Base-by-base conservation (phyloP, 1,140 invertebrate genomes). In the Hylaeus anthracinus region DNA sequence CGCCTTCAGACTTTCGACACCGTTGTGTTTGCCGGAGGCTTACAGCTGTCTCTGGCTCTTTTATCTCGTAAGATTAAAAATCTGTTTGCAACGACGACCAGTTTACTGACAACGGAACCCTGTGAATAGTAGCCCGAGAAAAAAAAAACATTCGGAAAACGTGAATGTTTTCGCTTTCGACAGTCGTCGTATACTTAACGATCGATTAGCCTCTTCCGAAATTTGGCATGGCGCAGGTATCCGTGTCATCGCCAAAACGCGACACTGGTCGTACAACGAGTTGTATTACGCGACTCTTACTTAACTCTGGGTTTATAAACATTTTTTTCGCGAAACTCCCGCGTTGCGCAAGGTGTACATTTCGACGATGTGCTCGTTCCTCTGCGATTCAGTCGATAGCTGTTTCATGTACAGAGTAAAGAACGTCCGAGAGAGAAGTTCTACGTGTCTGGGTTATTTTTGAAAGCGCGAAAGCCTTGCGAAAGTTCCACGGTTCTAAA, bases 1-100 rank as follows among this genome's bases (percentile, higher is more conserved):
- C 48, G 51, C n/a, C 37, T 66, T 69, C 64, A 37, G 43, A 37
- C 74, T 43, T 65, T 74, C 48, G 55, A 15, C 14, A 5, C 55
- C 14, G n/a, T 2, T 15, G 14, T 6, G 58, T 41, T 51, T n/a
- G 2, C 4, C 61, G 9, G 15, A 15, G 15, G 41, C 10, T 51
- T 41, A 53, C n/a, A 15, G 12, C 45, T 15, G 39, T 56, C 14
- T 0, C 39, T n/a, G 39, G 4, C 53, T 41, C 9, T n/a, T 15
- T n/a, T 61, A 39, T 61, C 3, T 63, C 14, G 26, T 15, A 3
- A 8, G 26, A 55, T 3, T 14, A 53, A 8, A 69, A n/a, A 55
- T 15, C 6, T 9, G 15, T 55, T 70, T 10, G 51, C 51, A 3
- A n/a, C 67, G 12, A 61, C 26, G 1, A 26, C 58, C n/a, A 53